A percentile compares a stretch with the other conserved stretches of the same genome.
phyloP scores from a whole-genome alignment of 2,113 vertebrate genomes.

The Bos indicus region DNA sequence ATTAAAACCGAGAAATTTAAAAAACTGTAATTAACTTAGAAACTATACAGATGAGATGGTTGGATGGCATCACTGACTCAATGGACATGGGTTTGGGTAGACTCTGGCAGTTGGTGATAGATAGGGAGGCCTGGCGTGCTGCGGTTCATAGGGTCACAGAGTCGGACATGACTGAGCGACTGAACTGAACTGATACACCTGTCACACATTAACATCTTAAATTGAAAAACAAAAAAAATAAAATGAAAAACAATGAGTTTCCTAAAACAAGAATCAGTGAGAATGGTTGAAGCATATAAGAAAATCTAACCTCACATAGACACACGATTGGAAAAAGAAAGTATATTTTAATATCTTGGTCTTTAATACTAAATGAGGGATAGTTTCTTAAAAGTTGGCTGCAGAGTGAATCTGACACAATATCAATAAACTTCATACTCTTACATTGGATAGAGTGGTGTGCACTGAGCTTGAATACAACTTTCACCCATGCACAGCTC shows the following conservation, averaged over 20 bases:
- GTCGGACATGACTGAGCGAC: background rate
- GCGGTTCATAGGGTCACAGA: background rate
- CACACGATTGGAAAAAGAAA: background rate
- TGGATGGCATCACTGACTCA: background rate
- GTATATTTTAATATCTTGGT: background rate
- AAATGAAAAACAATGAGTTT: background rate
- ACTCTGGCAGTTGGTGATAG: background rate
- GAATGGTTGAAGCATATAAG: background rate
- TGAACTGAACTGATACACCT: background rate
- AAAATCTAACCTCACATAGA: background rate
- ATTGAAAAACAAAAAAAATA: background rate
- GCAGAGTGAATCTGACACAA: background rate
- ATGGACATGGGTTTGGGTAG: background rate
- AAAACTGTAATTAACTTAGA: background rate
- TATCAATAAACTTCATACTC: background rate
- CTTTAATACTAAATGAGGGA: background rate
- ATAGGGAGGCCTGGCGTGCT: background rate
- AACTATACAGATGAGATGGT: background rate
- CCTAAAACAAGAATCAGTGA: background rate
- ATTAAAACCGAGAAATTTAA: background rate
- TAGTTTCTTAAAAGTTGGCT: background rate
- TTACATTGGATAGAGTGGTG: background rate
- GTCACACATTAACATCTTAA: background rate
- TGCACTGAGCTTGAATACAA: fast-evolving
- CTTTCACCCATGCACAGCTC: fast-evolving